phyloP scores from a whole-genome alignment of 1,140 invertebrate species.

The Rhynchophorus ferrugineus region DNA sequence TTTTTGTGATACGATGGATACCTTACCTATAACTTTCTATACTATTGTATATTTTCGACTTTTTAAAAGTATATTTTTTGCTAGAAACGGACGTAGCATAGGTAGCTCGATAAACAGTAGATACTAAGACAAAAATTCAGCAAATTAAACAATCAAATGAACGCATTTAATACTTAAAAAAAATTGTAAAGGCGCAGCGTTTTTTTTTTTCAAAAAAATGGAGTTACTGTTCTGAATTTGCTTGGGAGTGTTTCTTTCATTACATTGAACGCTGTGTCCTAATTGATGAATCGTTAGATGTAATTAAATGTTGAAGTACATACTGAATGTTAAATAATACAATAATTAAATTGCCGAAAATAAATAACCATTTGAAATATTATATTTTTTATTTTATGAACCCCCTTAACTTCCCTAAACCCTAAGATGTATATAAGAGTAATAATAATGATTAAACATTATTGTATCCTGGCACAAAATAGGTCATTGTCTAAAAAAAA shows the following conservation, averaged over 20 bases:
- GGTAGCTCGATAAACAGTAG: not conserved
- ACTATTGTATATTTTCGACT: not conserved
- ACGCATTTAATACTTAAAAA: not conserved
- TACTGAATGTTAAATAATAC: not conserved
- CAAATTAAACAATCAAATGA: not conserved
- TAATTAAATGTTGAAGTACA: not conserved
- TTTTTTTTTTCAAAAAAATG: no score
- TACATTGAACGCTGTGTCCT: not conserved
- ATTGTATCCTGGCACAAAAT: no score
- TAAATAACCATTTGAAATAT: not conserved
- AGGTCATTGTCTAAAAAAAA: no score
- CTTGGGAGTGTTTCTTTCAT: no score
- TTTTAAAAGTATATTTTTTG: not conserved
- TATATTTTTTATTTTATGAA: no score
- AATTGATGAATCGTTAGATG: not conserved
- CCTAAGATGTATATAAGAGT: no score
- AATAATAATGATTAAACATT: no score
- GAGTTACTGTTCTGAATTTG: no score
- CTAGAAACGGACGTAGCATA: no score
- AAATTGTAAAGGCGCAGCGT: not conserved
- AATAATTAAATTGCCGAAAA: not conserved
- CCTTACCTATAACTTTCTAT: not conserved
- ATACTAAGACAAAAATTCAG: no score
- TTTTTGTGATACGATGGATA: not conserved
- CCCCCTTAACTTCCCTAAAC: not conserved